Conservation (phyloP, 2,888 invertebrate genomes). For the Sarcophaga variegata region DNA sequence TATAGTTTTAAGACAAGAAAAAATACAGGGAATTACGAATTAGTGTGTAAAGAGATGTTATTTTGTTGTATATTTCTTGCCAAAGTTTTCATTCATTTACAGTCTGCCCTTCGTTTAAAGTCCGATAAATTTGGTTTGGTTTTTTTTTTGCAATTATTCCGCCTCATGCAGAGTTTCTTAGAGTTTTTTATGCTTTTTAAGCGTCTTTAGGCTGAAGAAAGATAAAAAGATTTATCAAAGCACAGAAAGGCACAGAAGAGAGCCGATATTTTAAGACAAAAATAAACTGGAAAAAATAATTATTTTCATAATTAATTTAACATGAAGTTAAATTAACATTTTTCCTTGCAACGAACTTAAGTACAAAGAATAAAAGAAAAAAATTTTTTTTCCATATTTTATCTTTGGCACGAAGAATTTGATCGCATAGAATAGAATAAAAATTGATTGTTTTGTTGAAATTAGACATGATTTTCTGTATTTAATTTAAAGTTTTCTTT, state of each 20-base stretch:
- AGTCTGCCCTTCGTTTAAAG: slow-evolving; percentile 4
- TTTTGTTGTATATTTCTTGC: neutral
- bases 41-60: too few relatives aligned
- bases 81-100: slow-evolving; percentile 20
- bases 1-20: too few relatives aligned
- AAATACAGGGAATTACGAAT: too few relatives aligned
- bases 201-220: slow-evolving; percentile 27
- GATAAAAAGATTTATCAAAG: slow-evolving; percentile 34
- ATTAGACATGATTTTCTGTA: slow-evolving; percentile 1
- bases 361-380: too few relatives aligned
- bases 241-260: neutral
- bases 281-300: slow-evolving; percentile 3
- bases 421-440: slow-evolving; percentile 23
- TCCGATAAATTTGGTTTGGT: neutral
- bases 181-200: slow-evolving; percentile 5
- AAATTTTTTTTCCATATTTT: neutral
- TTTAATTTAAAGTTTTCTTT: neutral
- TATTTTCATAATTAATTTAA: slow-evolving; percentile 63
- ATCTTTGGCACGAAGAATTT: neutral
- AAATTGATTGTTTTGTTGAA: slow-evolving; percentile 8
- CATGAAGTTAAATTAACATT: slow-evolving; percentile 57
- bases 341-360: neutral
- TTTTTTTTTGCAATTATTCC: slow-evolving; percentile 13
- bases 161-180: slow-evolving; percentile 31
- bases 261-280: too few relatives aligned